A percentile compares a stretch with the other conserved stretches of the same genome.
Evolutionary conservation across 2,797 vertebrate species (phyloP).

Genomic region (Catharus ustulatus): DNA sequence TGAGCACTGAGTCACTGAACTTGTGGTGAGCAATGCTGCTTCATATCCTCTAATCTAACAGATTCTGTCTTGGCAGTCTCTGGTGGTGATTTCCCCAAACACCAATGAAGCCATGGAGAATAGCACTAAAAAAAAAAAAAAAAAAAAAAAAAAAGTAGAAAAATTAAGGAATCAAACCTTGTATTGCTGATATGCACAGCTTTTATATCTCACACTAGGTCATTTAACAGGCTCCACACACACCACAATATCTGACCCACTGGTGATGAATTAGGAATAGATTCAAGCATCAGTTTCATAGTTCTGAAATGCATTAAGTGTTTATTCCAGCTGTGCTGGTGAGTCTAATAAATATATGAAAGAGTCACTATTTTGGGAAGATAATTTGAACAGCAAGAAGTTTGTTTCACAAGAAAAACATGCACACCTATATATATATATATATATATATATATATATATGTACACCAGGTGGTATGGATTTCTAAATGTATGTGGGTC

Average conservation of each 20-base stretch:
- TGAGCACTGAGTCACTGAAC: background rate
- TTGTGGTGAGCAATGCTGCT: background rate
- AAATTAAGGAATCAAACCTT: background rate
- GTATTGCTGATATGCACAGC: background rate
- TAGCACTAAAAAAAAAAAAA: background rate
- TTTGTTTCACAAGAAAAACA: background rate
- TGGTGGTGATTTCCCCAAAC: slow-evolving; percentile 6
- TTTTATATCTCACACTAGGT: background rate
- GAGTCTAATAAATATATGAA: background rate
- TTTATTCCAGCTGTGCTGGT: background rate
- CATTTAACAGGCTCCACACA: background rate
- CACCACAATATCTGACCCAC: no score
- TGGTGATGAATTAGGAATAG: background rate
- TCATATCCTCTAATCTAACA: background rate
- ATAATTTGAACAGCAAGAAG: background rate
- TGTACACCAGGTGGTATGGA: background rate
- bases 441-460: background rate
- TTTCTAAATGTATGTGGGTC: background rate
- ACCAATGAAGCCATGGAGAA: background rate
- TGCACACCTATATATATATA: background rate
- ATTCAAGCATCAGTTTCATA: background rate
- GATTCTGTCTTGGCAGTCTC: background rate
- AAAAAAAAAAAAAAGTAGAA: background rate
- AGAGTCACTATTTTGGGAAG: background rate
- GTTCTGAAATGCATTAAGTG: background rate